phyloP scores from a whole-genome alignment of 2,113 vertebrate species.

The Oreochromis aureus region DNA sequence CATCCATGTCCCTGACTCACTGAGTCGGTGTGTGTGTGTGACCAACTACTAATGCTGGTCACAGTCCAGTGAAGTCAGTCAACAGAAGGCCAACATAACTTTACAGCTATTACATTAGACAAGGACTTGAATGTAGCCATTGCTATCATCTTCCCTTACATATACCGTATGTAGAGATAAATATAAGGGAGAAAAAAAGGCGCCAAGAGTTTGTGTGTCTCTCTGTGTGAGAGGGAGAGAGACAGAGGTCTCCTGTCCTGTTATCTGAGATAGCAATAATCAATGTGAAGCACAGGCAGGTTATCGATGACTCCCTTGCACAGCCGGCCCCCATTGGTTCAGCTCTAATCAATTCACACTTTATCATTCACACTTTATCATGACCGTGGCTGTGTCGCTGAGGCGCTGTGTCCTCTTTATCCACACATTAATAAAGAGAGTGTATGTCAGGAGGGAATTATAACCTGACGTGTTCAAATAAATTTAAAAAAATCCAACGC shows the following conservation, averaged over 20 bases:
- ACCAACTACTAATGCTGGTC: not conserved
- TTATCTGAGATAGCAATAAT: conserved; percentile 35
- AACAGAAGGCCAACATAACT: not conserved
- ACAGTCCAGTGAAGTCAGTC: not conserved
- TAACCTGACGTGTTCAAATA: not conserved
- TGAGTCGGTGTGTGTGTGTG: not conserved
- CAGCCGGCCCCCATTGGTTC: not conserved
- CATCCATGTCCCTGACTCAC: conserved; percentile 11
- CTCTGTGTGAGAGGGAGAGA: not conserved
- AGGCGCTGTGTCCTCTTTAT: not conserved
- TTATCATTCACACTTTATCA: conserved; percentile 28
- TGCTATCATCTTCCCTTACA: not conserved
- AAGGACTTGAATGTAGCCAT: not conserved
- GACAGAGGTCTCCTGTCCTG: not conserved
- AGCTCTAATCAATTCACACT: conserved; percentile 29
- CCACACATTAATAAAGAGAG: not conserved
- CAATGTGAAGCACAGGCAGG: conserved; percentile 17
- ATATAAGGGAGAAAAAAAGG: not conserved
- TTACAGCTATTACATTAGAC: not conserved
- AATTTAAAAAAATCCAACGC: not conserved
- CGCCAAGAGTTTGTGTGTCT: not conserved
- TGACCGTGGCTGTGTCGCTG: not conserved
- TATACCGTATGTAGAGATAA: not conserved
- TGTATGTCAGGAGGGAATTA: not conserved
- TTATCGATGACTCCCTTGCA: conserved; percentile 31